Percentiles rank a stretch among this genome's conserved stretches.
Conservation (phyloP, 2,797 vertebrate species). For the Leontocebus nigricollis region DNA sequence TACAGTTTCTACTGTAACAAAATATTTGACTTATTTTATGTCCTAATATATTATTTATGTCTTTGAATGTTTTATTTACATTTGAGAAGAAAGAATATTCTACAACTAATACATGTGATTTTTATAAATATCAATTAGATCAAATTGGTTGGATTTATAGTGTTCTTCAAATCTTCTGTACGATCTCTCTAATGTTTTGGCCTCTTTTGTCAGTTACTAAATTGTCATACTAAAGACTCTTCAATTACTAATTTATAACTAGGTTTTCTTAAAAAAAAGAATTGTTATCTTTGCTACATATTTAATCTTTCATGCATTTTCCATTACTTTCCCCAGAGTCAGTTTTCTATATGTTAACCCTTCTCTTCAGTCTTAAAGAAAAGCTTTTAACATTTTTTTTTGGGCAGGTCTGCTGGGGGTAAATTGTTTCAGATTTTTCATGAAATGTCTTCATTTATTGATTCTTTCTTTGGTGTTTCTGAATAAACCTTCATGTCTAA, state of each 20-base stretch:
- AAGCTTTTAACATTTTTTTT: too few species aligned
- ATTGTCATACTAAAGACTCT: neutral
- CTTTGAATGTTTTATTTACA: neutral
- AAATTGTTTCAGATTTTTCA: too few species aligned
- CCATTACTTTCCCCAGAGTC: too few species aligned
- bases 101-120: neutral
- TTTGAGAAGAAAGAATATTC: neutral
- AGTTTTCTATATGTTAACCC: too few species aligned
- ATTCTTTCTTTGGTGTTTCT: neutral
- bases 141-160: neutral
- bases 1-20: neutral
- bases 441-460: too few species aligned
- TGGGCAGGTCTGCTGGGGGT: too few species aligned
- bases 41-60: neutral
- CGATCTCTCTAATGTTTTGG: neutral
- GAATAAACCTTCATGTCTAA: neutral
- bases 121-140: neutral
- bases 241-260: neutral
- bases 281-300: too few species aligned
- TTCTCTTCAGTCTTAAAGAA: too few species aligned
- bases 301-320: too few species aligned
- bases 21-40: neutral
- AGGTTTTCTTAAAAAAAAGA: too few species aligned
- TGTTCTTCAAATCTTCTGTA: neutral
- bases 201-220: neutral